Evolutionary conservation across 2,113 vertebrate genomes (phyloP).

Genomic region (Morone chrysops): DNA sequence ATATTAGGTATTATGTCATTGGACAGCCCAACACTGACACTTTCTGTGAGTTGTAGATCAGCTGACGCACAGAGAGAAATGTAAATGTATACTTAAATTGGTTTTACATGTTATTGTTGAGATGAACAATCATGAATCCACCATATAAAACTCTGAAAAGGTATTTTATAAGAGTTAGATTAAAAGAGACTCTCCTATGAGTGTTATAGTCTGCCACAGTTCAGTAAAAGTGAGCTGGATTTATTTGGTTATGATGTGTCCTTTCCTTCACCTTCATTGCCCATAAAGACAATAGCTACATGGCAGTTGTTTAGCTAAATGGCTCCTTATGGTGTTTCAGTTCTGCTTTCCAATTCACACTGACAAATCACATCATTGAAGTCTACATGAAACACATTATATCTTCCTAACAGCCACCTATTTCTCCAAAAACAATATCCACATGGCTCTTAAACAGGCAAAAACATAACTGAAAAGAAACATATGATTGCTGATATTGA

Average conservation of each 20-base stretch:
- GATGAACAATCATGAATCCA: too few relatives aligned
- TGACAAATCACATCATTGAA: not conserved
- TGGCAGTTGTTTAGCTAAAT: not conserved
- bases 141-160: too few relatives aligned
- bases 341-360: not conserved
- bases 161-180: not conserved
- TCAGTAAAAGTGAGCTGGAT: slow-evolving; percentile 5
- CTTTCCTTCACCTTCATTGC: not conserved
- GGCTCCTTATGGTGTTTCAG: slow-evolving; percentile 1
- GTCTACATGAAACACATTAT: not conserved
- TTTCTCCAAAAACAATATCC: not conserved
- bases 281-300: not conserved
- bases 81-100: too few relatives aligned
- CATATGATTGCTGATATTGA: not conserved
- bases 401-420: not conserved
- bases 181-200: not conserved
- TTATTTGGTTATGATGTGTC: not conserved
- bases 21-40: too few relatives aligned
- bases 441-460: not conserved
- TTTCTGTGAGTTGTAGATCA: too few relatives aligned
- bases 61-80: too few relatives aligned
- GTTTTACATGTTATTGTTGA: too few relatives aligned
- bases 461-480: not conserved
- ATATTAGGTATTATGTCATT: too few relatives aligned
- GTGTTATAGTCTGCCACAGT: not conserved